Percentiles rank a stretch among this genome's conserved stretches.
Conservation (phyloP, 2,888 invertebrate species). For the Zelleria hepariella region DNA sequence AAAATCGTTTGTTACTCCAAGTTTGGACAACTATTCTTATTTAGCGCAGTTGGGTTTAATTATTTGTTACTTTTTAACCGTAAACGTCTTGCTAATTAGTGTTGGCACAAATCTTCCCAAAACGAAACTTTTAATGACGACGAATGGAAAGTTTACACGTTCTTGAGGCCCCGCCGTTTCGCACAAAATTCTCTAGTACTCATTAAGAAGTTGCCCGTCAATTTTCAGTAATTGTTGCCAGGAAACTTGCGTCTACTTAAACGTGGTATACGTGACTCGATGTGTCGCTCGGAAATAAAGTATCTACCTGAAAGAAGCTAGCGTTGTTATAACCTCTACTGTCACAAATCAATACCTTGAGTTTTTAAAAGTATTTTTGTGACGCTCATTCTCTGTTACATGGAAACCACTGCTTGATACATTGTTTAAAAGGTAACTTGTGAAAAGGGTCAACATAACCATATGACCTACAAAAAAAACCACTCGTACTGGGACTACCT, state of each 20-base stretch:
- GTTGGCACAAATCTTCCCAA: conserved; percentile 61
- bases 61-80: conserved; percentile 26
- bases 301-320: no score
- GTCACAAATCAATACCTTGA: no score
- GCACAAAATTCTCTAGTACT: conserved; percentile 58
- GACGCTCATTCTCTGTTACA: no score
- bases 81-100: conserved; percentile 62
- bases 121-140: conserved; percentile 66
- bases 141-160: conserved; percentile 66
- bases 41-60: not conserved
- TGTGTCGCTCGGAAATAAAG: not conserved
- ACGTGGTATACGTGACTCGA: not conserved
- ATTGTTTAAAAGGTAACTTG: no score
- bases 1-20: no score
- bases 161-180: conserved; percentile 42
- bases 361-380: no score
- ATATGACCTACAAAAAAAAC: no score
- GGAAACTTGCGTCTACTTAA: conserved; percentile 2
- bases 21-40: not conserved
- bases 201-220: conserved; percentile 59
- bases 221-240: conserved; percentile 30
- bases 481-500: no score
- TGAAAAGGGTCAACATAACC: no score
- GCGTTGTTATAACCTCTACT: no score
- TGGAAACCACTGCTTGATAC: no score